A percentile compares a stretch with the other conserved stretches of the same genome.
phyloP scores from a whole-genome alignment of 64 coral and sea anemone species.

The Porites lutea region DNA sequence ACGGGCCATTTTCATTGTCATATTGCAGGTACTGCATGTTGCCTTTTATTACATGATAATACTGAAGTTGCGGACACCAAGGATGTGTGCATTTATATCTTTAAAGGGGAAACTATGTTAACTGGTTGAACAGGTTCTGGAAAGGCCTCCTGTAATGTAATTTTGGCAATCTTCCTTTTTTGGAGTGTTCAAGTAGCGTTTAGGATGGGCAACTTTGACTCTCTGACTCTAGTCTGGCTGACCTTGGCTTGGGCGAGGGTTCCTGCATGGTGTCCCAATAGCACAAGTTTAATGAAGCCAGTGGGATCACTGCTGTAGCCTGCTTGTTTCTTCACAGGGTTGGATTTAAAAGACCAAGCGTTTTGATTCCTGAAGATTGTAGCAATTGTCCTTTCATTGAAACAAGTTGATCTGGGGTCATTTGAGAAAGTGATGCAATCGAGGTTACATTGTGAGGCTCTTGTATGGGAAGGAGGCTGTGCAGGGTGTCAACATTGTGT shows the following conservation, averaged over 20 bases:
- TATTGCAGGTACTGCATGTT: neutral
- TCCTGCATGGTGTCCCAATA: no score
- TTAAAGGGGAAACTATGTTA: neutral
- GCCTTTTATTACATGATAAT: slow-evolving; percentile 17
- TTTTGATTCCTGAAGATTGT: slow-evolving; percentile 7
- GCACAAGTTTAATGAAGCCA: no score
- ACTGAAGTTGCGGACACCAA: neutral
- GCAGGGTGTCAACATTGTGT: slow-evolving; percentile 53
- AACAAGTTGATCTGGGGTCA: slow-evolving; percentile 71
- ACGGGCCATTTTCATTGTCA: neutral
- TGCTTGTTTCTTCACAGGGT: no score
- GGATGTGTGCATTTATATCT: neutral
- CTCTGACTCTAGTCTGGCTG: no score
- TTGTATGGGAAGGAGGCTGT: slow-evolving; percentile 58
- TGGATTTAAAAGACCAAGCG: neutral
- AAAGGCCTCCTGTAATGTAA: no score
- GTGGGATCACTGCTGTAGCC: no score
- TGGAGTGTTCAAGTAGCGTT: no score
- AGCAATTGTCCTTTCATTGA: slow-evolving; percentile 65
- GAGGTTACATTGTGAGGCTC: slow-evolving; percentile 51
- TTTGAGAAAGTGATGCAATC: slow-evolving; percentile 60
- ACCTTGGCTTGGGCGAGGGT: no score
- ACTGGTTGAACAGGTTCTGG: no score
- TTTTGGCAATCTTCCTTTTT: no score
- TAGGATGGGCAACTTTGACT: no score